Percentiles rank a stretch among this genome's conserved stretches.
These are phyloP conservation scores for Coryphaenoides rupestris DNA, from an alignment of 2,113 vertebrate genomes.

Conservation along the genomic window DNA sequence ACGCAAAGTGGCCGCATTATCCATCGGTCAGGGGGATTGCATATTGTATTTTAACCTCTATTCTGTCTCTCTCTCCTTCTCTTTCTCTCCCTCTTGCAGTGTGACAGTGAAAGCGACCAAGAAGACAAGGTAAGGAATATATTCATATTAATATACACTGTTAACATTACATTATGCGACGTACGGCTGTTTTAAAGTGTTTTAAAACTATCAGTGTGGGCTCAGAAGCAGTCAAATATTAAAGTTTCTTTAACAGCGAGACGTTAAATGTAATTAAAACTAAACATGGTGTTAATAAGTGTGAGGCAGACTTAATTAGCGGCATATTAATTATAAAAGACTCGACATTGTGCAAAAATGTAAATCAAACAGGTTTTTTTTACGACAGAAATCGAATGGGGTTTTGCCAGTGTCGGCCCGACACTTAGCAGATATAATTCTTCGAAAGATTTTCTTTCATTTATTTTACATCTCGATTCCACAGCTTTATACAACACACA, in stretches of 20 bases:
- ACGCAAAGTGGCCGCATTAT: neutral
- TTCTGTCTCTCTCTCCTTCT: slow-evolving; percentile 36
- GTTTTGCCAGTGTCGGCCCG: slow-evolving; percentile 22
- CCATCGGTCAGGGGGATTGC: neutral
- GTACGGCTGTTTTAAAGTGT: neutral
- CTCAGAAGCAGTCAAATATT: slow-evolving; percentile 54
- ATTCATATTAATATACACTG: neutral
- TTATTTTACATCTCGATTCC: no score
- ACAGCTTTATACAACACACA: no score
- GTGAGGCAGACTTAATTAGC: slow-evolving; percentile 67
- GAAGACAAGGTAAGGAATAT: slow-evolving; percentile 89
- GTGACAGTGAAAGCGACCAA: slow-evolving; percentile 93
- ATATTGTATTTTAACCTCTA: slow-evolving; percentile 17
- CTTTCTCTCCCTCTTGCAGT: slow-evolving; percentile 66
- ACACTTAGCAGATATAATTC: no score
- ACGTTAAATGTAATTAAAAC: slow-evolving; percentile 68
- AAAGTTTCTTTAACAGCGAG: slow-evolving; percentile 53
- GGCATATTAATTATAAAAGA: slow-evolving; percentile 70
- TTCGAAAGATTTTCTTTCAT: slow-evolving; percentile 2
- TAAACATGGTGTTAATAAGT: slow-evolving; percentile 67
- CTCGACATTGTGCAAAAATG: slow-evolving; percentile 53
- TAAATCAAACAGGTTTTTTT: slow-evolving; percentile 60
- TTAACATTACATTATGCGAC: neutral
- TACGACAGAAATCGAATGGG: slow-evolving; percentile 34
- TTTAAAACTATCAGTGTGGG: slow-evolving; percentile 34